These are phyloP conservation scores for Drosophila niveifrons DNA, from an alignment of 2,888 invertebrate species.

Conservation along the genomic window DNA sequence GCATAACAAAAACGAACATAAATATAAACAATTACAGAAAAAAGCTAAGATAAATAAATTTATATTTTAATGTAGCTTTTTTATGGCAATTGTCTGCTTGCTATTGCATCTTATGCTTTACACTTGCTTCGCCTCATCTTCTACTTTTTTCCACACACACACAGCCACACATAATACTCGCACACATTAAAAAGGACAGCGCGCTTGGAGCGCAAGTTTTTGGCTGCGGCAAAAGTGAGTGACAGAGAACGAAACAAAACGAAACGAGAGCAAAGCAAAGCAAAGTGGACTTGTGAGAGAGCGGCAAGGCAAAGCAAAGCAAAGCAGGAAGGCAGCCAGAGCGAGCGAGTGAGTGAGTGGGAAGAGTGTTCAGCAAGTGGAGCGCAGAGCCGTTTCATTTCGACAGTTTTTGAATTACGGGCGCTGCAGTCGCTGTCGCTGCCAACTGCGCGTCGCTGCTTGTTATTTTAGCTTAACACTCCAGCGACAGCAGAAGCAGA, in stretches of 20 bases:
- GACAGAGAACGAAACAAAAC: constrained; percentile 16
- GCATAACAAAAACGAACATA: background rate
- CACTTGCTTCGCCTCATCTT: constrained; percentile 24
- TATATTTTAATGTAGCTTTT: background rate
- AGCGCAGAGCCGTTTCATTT: constrained; percentile 76
- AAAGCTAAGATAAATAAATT: background rate
- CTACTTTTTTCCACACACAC: constrained; percentile 40
- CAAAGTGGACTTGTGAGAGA: constrained; percentile 40
- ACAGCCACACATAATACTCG: constrained; percentile 13
- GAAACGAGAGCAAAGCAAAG: constrained; percentile 2
- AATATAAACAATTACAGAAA: background rate
- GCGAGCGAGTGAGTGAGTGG: constrained; percentile 21
- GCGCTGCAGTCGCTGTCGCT: constrained; percentile 34
- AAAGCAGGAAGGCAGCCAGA: constrained; percentile 8
- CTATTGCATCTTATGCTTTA: constrained; percentile 27
- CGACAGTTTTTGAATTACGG: constrained; percentile 77
- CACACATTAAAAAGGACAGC: constrained; percentile 61
- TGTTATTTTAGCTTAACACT: constrained; percentile 67
- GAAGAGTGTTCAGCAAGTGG: constrained; percentile 44
- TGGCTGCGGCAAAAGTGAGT: constrained; percentile 52
- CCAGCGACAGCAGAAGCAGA: constrained; percentile 43
- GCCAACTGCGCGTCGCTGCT: constrained; percentile 28
- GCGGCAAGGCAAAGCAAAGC: background rate
- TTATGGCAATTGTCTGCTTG: constrained; percentile 8
- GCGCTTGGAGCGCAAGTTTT: constrained; percentile 69